These are phyloP conservation scores for Erethizon dorsatum DNA, from an alignment of 2,797 vertebrate genomes.

Conservation along the genomic window DNA sequence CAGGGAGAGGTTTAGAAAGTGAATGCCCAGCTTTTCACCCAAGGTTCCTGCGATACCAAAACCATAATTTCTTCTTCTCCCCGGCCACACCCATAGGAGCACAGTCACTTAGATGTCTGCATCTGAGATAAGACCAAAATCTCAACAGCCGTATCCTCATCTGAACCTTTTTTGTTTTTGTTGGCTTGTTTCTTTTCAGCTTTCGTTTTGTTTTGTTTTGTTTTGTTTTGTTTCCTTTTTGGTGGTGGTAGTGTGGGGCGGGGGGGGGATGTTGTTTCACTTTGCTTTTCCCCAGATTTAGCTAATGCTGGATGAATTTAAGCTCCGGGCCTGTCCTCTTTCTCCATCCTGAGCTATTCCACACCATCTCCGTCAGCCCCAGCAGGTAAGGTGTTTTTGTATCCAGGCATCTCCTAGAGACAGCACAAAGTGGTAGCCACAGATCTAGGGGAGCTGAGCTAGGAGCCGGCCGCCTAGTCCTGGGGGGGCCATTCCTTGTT, in stretches of 20 bases:
- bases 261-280: neutral
- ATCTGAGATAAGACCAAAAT: neutral
- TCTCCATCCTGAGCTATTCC: conserved; percentile 66
- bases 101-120: neutral
- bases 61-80: neutral
- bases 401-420: conserved; percentile 67
- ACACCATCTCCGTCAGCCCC: conserved; percentile 1
- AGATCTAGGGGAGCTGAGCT: neutral
- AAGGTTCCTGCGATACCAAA: neutral
- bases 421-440: neutral
- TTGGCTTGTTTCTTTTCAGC: neutral
- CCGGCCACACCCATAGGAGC: neutral
- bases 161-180: neutral
- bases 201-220: neutral
- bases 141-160: neutral
- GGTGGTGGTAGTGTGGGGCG: fast-evolving
- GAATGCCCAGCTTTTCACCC: neutral
- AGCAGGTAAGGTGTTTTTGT: conserved; percentile 60
- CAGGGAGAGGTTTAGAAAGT: neutral
- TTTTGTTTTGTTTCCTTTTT: neutral
- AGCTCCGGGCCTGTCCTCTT: neutral
- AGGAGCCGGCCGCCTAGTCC: conserved; percentile 61
- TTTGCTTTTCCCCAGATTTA: conserved; percentile 74
- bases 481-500: conserved; percentile 38
- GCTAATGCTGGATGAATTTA: conserved; percentile 64